Evolutionary conservation across 2,113 vertebrate species (phyloP).

Genomic region (Hydrochoerus hydrochaeris): DNA sequence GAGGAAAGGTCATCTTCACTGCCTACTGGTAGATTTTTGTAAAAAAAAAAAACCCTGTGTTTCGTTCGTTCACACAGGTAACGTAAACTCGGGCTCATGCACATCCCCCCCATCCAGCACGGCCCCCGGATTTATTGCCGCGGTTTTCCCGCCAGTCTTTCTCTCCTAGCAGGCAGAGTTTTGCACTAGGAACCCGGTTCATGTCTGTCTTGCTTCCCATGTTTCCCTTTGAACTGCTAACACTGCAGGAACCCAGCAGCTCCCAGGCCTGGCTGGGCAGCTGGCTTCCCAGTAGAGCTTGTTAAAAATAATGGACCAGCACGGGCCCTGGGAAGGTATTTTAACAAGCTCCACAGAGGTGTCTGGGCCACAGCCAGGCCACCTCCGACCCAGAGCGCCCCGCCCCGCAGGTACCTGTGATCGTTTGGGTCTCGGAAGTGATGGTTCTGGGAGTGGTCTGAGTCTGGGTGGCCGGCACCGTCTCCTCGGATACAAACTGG

Average conservation of each 20-base stretch:
- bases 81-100: not conserved
- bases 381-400: accelerated
- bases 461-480: slow-evolving; percentile 78
- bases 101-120: not conserved
- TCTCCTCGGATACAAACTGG: slow-evolving; percentile 88
- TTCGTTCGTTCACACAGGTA: not conserved
- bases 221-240: not conserved
- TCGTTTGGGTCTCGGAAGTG: slow-evolving; percentile 88
- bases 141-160: not conserved
- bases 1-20: not conserved
- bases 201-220: not conserved
- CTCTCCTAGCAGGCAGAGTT: not conserved
- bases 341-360: not conserved
- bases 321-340: not conserved
- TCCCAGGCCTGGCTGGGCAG: not conserved
- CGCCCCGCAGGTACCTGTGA: slow-evolving; percentile 86
- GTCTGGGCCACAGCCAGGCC: not conserved
- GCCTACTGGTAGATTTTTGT: not conserved
- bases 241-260: not conserved
- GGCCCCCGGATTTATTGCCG: not conserved
- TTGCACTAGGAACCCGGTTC: not conserved
- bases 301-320: slow-evolving; percentile 65
- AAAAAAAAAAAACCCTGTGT: not conserved
- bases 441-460: slow-evolving; percentile 83
- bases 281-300: slow-evolving; percentile 54